Conservation (phyloP, 1,140 invertebrate genomes). For the Drosophila lacertosa region DNA sequence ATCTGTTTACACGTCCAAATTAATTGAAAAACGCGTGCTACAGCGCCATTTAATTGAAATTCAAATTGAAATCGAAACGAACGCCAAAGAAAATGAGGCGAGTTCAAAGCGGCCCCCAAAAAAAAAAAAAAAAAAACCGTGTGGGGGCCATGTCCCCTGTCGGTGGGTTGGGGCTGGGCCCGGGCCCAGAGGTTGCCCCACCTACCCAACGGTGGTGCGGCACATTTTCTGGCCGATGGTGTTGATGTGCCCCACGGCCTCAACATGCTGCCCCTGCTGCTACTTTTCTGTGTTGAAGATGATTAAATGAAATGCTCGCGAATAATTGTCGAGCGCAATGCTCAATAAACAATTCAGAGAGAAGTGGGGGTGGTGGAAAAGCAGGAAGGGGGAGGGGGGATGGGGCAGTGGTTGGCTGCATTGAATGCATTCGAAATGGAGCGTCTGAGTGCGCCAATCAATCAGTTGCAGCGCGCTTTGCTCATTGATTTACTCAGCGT, state of each 20-base stretch:
- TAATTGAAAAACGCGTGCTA: constrained; percentile 77
- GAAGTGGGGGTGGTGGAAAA: too few relatives aligned
- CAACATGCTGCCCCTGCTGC: not conserved
- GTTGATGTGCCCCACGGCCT: constrained; percentile 41
- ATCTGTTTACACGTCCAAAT: constrained; percentile 83
- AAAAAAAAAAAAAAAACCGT: constrained; percentile 21
- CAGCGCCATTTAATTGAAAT: constrained; percentile 82
- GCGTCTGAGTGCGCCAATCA: constrained; percentile 60
- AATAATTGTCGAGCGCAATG: constrained; percentile 71
- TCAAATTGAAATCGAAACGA: constrained; percentile 56
- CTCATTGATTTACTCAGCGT: not conserved
- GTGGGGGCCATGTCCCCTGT: not conserved
- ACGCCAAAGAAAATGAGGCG: constrained; percentile 1
- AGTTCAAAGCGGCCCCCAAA: not conserved
- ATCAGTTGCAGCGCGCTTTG: constrained; percentile 41
- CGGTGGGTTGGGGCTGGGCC: not conserved
- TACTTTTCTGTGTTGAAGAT: constrained; percentile 23
- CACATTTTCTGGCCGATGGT: constrained; percentile 31
- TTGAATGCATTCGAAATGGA: constrained; percentile 16
- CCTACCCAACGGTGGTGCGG: not conserved
- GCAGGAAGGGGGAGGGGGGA: too few relatives aligned
- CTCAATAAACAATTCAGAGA: constrained; percentile 46
- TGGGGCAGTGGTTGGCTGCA: too few relatives aligned
- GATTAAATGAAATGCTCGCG: constrained; percentile 71
- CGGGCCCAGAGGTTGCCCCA: not conserved